Conservation (phyloP, 2,797 vertebrate species). For the Otolemur crassicaudatus region DNA sequence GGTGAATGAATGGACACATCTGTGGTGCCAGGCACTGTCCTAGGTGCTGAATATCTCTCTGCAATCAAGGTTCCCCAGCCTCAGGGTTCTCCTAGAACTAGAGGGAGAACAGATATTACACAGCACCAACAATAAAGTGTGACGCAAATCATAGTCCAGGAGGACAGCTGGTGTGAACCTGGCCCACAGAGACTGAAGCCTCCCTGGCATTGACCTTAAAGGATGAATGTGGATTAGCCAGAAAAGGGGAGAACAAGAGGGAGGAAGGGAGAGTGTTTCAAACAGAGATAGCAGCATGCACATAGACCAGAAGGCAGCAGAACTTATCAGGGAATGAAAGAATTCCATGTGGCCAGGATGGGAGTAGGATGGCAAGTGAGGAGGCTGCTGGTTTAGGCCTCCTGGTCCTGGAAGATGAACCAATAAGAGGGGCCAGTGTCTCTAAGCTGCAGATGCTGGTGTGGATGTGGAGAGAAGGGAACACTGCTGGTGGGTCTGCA, state of each 20-base stretch:
- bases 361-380: neutral
- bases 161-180: neutral
- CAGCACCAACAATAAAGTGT: neutral
- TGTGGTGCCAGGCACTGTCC: neutral
- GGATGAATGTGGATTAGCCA: neutral
- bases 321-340: neutral
- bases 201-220: neutral
- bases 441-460: too few species aligned
- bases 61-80: neutral
- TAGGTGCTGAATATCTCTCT: neutral
- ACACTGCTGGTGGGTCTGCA: too few species aligned
- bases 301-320: neutral
- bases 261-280: neutral
- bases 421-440: neutral
- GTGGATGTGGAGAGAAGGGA: too few species aligned
- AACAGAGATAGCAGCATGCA: neutral
- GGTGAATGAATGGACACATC: neutral
- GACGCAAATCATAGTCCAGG: neutral
- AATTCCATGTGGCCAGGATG: neutral
- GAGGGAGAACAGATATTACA: neutral
- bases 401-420: neutral
- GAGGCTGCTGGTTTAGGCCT: neutral
- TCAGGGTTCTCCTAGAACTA: neutral
- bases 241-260: neutral
- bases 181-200: too few species aligned